Evolutionary conservation across 2,113 vertebrate genomes (phyloP).

Genomic region (mouse (Mus musculus)): DNA sequence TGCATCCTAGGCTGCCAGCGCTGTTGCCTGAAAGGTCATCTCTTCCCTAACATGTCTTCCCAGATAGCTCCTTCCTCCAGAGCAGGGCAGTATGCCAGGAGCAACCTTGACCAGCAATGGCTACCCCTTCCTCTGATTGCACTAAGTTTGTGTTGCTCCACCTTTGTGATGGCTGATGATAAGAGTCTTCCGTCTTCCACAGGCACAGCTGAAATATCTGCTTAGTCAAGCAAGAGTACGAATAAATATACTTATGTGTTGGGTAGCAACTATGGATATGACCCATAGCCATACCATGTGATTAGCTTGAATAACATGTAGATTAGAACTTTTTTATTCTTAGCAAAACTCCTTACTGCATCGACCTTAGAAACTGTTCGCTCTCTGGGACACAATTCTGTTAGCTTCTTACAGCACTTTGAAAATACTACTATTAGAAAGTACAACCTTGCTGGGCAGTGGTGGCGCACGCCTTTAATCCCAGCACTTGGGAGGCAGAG

Average conservation of each 20-base stretch:
- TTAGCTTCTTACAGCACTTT: not conserved
- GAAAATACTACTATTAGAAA: not conserved
- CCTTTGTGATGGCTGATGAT: not conserved
- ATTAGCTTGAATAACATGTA: not conserved
- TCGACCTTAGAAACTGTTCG: not conserved
- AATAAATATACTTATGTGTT: not conserved
- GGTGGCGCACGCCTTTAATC: too few species aligned
- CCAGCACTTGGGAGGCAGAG: too few species aligned
- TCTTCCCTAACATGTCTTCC: not conserved
- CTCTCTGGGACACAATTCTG: not conserved
- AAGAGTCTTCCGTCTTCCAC: accelerated
- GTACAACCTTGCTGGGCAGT: not conserved
- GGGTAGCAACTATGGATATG: not conserved
- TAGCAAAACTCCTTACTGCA: not conserved
- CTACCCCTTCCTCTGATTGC: not conserved
- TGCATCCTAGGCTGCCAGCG: not conserved
- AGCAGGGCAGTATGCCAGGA: accelerated
- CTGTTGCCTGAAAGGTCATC: not conserved
- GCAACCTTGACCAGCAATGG: not conserved
- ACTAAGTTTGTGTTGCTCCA: not conserved
- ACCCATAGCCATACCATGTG: not conserved
- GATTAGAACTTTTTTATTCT: not conserved
- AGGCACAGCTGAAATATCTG: not conserved
- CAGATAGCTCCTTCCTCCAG: not conserved
- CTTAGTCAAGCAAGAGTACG: not conserved